These are phyloP conservation scores for Alosa alosa DNA, from an alignment of 2,113 vertebrate species.

Conservation along the genomic window DNA sequence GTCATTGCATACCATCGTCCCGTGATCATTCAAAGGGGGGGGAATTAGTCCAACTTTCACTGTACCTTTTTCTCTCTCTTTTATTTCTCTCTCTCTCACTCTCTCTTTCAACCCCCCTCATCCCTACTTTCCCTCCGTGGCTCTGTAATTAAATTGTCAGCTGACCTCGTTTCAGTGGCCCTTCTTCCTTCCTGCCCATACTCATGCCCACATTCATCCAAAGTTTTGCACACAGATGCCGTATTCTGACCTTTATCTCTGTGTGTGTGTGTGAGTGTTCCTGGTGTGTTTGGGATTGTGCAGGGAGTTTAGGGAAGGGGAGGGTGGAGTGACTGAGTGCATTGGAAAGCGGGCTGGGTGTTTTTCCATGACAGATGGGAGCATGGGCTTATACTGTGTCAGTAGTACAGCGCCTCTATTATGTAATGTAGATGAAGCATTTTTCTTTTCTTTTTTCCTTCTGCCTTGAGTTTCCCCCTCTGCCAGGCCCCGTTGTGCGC, in stretches of 20 bases:
- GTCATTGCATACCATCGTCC: not conserved
- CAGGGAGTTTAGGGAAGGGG: not conserved
- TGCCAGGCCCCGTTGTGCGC: conserved; percentile 39
- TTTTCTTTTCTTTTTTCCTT: conserved; percentile 21
- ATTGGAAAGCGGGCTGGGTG: conserved; percentile 45
- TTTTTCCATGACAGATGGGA: conserved; percentile 57
- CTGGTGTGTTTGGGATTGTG: not conserved
- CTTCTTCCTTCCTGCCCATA: conserved; percentile 15
- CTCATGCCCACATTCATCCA: not conserved
- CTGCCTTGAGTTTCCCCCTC: conserved; percentile 45
- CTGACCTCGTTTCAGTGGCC: not conserved
- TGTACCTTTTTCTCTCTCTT: conserved; percentile 6
- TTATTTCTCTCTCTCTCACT: not conserved
- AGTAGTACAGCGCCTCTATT: conserved; percentile 52
- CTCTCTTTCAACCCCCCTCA: not conserved
- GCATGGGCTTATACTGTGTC: conserved; percentile 52
- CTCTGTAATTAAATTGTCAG: not conserved
- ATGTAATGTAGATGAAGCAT: conserved; percentile 52
- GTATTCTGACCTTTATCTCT: conserved; percentile 35
- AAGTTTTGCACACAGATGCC: conserved; percentile 31
- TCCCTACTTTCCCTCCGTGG: not conserved
- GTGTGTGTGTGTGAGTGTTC: conserved; percentile 6
- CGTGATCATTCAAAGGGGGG: not conserved
- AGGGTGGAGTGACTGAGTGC: not conserved
- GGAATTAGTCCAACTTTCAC: not conserved